phyloP scores from a whole-genome alignment of 2,888 invertebrate species.

The Zhengitettix transpicula region DNA sequence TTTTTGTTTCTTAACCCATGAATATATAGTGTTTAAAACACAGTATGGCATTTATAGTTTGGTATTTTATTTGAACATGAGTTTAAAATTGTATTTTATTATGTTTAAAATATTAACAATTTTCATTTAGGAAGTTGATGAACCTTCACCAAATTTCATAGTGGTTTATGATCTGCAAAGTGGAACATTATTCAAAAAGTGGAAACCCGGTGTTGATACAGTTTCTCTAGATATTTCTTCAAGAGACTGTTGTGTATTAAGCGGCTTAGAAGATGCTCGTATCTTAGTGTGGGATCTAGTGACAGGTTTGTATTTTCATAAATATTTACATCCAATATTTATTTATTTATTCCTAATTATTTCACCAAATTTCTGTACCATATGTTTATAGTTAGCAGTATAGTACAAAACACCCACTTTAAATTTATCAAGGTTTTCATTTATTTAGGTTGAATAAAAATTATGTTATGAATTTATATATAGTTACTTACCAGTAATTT shows the following conservation, averaged over 20 bases:
- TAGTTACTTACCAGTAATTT: too few species aligned
- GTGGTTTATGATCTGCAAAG: slow-evolving; percentile 82
- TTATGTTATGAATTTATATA: too few species aligned
- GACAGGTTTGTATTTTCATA: slow-evolving; percentile 35
- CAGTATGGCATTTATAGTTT: background rate
- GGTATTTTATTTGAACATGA: background rate
- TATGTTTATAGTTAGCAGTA: too few species aligned
- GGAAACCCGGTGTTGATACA: slow-evolving; percentile 73
- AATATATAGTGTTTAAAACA: too few species aligned
- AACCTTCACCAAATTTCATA: slow-evolving; percentile 73
- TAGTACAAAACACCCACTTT: too few species aligned
- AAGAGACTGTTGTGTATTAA: slow-evolving; percentile 65
- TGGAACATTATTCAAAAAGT: slow-evolving; percentile 79
- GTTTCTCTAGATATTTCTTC: slow-evolving; percentile 76
- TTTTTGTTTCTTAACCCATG: too few species aligned
- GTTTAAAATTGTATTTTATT: background rate
- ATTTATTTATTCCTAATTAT: background rate
- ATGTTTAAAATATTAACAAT: background rate
- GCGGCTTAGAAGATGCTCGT: slow-evolving; percentile 64
- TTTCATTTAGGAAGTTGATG: slow-evolving; percentile 42
- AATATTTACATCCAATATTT: background rate
- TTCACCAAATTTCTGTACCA: background rate
- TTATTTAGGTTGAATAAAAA: too few species aligned
- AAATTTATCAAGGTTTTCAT: too few species aligned
- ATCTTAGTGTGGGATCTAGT: slow-evolving; percentile 76